These are phyloP conservation scores for Hydractinia symbiolongicarpus DNA, from an alignment of 30 jellyfish, hydroid and myxozoan species.

Conservation along the genomic window DNA sequence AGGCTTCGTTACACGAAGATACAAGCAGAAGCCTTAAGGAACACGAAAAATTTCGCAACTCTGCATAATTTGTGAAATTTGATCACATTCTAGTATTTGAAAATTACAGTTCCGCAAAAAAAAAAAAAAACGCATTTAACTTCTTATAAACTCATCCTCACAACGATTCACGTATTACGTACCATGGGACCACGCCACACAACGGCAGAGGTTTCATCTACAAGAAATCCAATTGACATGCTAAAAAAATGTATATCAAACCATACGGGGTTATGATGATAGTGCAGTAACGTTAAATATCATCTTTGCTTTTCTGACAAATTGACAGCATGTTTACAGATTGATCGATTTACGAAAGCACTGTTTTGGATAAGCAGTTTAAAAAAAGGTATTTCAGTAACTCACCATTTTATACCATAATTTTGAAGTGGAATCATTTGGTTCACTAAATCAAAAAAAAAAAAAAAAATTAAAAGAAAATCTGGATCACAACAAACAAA, in stretches of 20 bases:
- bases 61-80: not conserved
- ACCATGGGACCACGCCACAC: conserved; percentile 99
- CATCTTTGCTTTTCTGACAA: no score
- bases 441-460: conserved; percentile 38
- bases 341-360: no score
- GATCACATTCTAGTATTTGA: not conserved
- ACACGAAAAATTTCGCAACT: no score
- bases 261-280: not conserved
- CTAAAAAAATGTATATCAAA: conserved; percentile 17
- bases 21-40: no score
- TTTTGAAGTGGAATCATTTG: conserved; percentile 73
- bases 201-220: conserved; percentile 86
- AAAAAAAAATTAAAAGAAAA: no score
- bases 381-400: no score
- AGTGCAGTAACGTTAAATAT: not conserved
- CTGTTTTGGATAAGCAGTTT: no score
- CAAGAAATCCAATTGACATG: conserved; percentile 98
- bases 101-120: no score
- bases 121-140: not conserved
- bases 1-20: no score
- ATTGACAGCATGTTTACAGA: no score
- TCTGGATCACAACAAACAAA: not conserved
- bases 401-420: conserved; percentile 89
- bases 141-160: not conserved
- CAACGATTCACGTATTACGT: not conserved